Base-by-base conservation (phyloP, 2,113 vertebrate species). In the Platysteira castanea region DNA sequence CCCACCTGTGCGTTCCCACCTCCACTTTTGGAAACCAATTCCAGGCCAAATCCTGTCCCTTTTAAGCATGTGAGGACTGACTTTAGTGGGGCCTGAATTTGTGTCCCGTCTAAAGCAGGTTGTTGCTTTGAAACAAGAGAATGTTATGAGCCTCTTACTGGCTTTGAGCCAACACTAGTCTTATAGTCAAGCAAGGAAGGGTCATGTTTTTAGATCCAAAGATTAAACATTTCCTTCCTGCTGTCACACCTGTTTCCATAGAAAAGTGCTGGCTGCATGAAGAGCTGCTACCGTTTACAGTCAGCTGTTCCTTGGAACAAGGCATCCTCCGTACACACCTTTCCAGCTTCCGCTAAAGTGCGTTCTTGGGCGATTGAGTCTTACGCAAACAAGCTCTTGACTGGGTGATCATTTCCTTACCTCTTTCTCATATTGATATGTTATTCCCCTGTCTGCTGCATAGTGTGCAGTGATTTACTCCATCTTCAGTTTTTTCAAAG, bases 161-260 rank as follows among this genome's bases (percentile, higher is more conserved):
- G 54, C 50, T 77, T 83, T 60, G 31, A 81, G 71, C 68, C 92
- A 75, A 52, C 33, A 37, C 10, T 59, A 33, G n/a, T 77, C 50
- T 77, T 91, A 54, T 13, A 90, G 63, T 84, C 44, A 90, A 37
- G 46, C 57, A 65, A 75, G 64, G 50, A 87, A 37, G 30, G 73
- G 44, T 75, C 47, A 18, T 80, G 64, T 31, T 88, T 91, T 91
- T 52, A 86, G 15, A 92, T 80, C 47, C 27, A 64, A 77, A 81
- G 52, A 70, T 71, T 77, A 92, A 94, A 88, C 30, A 63, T 81
- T 84, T 93, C 82, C 76, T 88, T 94, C 70, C 87, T 91, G 90
- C 71, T 84, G 56, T 78, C 85, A 68, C 37, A 70, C 83, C 71
- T 89, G 22, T 93, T 95, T 84, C 42, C 31, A 49, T 6, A 84